Evolutionary conservation across 1,140 invertebrate genomes (phyloP), one percentile per base, ranked within the genome.

Genomic region (Panagrolaimus sp.): DNA sequence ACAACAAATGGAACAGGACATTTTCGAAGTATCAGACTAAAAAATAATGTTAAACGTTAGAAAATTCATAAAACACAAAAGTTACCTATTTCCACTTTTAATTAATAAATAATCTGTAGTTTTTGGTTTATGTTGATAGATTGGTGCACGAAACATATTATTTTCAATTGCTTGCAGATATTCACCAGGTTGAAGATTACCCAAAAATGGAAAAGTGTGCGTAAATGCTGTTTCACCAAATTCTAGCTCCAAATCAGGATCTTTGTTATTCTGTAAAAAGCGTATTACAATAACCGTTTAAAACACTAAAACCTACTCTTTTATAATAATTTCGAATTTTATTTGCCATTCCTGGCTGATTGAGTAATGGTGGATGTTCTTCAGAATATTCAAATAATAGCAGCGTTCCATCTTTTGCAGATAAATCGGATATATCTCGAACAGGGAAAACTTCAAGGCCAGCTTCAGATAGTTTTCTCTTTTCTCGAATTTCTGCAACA

Each of bases 301-400:
- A 45, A 70, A 72, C 16, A 71, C 1, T 38, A 48, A 64, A 44
- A 48, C 66, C n/a, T 67, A 80, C 77, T 31, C 81, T 63, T 85
- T 97, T 98, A 81, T 97, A 98, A 83, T 98, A 99, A 83, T 98
- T 99, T 83, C 97, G 96, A 53, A 99, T 89, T 85, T 96, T 96
- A 0, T 92, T 93, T 76, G 93, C 96, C 96, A 99, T 99, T 65
- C 96, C 96, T 44, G 91, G 90, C 57, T 83, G 81, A 63, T 69
- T 74, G 0, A 82, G 63, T 9, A 82, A 61, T 0, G 95, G 94
- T 5, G 96, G 95, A 87, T 94, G 92, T 85, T 99, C 95, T 82
- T 99, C 96, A 66, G 91, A 93, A 84, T 95, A 98, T 85, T 99
- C 96, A 1, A 92, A 86, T 0, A 98, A 85, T 0, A 98, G 88